phyloP scores from a whole-genome alignment of 2,113 vertebrate species.

The Bostrychus sinensis region DNA sequence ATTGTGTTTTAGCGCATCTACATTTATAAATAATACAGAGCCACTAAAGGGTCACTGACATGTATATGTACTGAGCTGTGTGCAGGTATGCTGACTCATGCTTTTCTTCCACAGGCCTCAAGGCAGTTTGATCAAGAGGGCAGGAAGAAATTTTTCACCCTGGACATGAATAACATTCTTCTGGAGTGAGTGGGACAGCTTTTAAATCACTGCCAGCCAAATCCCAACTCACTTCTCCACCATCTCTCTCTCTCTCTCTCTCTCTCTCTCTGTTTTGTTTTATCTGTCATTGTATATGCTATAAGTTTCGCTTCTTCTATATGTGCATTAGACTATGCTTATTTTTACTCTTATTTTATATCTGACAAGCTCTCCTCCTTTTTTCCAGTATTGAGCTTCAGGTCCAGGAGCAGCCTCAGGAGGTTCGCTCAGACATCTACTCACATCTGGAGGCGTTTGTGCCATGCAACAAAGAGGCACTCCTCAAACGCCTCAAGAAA shows the following conservation, averaged over 20 bases:
- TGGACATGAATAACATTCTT: conserved; percentile 99
- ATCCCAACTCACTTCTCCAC: conserved; percentile 18
- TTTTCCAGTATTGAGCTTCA: conserved; percentile 92
- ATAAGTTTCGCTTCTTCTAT: conserved; percentile 12
- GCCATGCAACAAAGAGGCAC: conserved; percentile 95
- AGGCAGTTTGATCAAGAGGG: conserved; percentile 98
- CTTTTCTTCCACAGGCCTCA: conserved; percentile 85
- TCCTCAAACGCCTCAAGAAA: conserved; percentile 96
- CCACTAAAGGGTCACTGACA: neutral
- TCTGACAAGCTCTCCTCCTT: conserved; percentile 5
- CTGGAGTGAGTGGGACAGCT: conserved; percentile 91
- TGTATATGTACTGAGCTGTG: conserved; percentile 22
- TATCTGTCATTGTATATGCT: conserved; percentile 23
- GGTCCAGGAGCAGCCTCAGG: conserved; percentile 90
- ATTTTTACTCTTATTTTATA: conserved; percentile 3
- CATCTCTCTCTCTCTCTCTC: conserved; percentile 17
- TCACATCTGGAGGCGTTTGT: conserved; percentile 95
- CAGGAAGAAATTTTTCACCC: conserved; percentile 98
- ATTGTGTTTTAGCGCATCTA: neutral
- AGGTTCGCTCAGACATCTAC: conserved; percentile 87
- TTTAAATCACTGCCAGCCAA: conserved; percentile 49
- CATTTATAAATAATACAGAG: conserved; percentile 3
- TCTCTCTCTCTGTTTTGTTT: conserved; percentile 41
- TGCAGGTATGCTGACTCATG: conserved; percentile 54
- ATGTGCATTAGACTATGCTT: neutral